Conservation (phyloP, 2,888 invertebrate genomes). For the Rhorus exstirpatorius region DNA sequence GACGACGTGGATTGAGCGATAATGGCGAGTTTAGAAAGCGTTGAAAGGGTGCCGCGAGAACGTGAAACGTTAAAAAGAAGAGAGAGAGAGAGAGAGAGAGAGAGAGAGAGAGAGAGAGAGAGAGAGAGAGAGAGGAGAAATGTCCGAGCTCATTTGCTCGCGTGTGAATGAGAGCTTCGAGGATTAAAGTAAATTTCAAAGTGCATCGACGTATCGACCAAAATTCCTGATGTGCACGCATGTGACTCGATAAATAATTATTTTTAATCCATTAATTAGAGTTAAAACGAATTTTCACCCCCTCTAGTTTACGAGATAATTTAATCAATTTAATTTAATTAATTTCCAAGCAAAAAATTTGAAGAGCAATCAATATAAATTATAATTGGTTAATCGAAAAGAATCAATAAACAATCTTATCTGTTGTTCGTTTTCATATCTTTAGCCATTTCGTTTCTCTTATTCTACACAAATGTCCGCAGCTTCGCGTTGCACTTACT, state of each 20-base stretch:
- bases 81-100: too few species aligned
- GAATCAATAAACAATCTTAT: too few species aligned
- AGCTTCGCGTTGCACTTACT: not conserved
- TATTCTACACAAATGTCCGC: not conserved
- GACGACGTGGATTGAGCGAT: slow-evolving; percentile 46
- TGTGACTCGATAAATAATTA: too few species aligned
- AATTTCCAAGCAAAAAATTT: too few species aligned
- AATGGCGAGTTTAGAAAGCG: slow-evolving; percentile 71
- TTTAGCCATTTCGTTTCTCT: not conserved
- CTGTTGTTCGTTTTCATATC: too few species aligned
- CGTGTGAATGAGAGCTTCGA: not conserved
- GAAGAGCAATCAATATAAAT: too few species aligned
- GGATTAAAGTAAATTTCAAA: slow-evolving; percentile 24
- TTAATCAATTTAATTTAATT: too few species aligned
- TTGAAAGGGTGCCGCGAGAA: slow-evolving; percentile 69
- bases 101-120: too few species aligned
- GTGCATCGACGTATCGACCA: not conserved
- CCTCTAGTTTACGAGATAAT: too few species aligned
- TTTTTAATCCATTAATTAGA: too few species aligned
- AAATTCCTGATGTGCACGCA: not conserved
- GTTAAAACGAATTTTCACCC: too few species aligned
- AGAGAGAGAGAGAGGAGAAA: slow-evolving; percentile 13
- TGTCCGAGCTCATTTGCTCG: slow-evolving; percentile 28
- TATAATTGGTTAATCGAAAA: too few species aligned
- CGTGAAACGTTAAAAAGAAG: slow-evolving; percentile 35